A percentile compares a stretch with the other conserved stretches of the same genome.
Evolutionary conservation across 2,113 vertebrate genomes (phyloP).

Genomic region (Drymodes brunneopygia): DNA sequence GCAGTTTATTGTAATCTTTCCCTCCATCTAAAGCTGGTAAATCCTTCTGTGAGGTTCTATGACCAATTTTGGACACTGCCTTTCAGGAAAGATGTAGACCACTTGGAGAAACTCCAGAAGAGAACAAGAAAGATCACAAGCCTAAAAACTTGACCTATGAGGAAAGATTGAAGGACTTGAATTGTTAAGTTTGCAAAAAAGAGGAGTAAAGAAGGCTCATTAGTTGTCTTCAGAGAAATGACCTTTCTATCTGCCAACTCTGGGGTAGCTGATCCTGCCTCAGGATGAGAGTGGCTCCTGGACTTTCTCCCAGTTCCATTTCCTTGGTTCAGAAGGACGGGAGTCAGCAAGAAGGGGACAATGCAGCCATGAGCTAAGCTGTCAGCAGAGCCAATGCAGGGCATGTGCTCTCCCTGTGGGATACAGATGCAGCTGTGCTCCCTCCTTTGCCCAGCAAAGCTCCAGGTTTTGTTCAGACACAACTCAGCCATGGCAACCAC

Average conservation of each 20-base stretch:
- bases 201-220: background rate
- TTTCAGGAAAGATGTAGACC: background rate
- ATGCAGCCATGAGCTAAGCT: background rate
- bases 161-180: background rate
- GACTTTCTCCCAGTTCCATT: background rate
- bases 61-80: background rate
- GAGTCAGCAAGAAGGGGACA: background rate
- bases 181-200: background rate
- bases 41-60: background rate
- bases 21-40: background rate
- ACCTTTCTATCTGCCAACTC: background rate
- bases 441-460: background rate
- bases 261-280: background rate
- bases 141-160: background rate
- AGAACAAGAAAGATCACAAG: background rate
- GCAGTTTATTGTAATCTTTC: background rate
- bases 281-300: background rate
- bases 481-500: background rate
- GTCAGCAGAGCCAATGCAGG: background rate
- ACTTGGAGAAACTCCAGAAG: conserved; percentile 5
- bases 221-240: background rate
- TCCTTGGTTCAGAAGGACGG: background rate
- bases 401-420: background rate
- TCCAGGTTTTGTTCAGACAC: background rate
- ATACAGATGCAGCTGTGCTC: background rate